Percentiles rank a stretch among this genome's conserved stretches.
Conservation (phyloP, 1,140 invertebrate genomes). For the Caenorhabditis inopinata region DNA sequence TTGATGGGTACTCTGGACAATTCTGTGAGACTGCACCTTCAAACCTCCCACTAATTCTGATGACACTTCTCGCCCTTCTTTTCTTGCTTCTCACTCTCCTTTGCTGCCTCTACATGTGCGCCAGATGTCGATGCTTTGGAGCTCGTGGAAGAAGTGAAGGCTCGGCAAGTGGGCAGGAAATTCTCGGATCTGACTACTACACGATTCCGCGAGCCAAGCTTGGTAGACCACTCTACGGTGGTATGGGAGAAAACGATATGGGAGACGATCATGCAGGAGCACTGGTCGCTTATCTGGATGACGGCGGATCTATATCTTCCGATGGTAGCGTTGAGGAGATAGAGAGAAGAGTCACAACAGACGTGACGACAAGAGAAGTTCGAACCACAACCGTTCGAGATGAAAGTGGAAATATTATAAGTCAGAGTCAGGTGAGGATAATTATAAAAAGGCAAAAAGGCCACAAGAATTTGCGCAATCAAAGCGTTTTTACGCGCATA, state of each 20-base stretch:
- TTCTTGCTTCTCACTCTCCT: conserved; percentile 51
- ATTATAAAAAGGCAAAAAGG: too few species aligned
- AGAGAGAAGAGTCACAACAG: conserved; percentile 51
- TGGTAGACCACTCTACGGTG: background rate
- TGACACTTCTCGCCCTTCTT: conserved; percentile 50
- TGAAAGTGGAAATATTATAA: conserved; percentile 43
- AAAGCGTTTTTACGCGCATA: too few species aligned
- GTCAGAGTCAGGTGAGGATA: conserved; percentile 36
- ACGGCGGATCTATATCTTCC: conserved; percentile 38
- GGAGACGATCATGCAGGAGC: conserved; percentile 40
- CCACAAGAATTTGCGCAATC: too few species aligned
- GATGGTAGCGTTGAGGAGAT: conserved; percentile 44
- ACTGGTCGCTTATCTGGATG: conserved; percentile 41
- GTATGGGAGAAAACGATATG: too few species aligned
- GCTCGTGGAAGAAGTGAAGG: background rate
- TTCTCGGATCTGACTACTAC: conserved; percentile 50
- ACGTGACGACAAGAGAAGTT: conserved; percentile 50
- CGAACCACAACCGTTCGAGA: conserved; percentile 50
- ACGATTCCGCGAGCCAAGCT: conserved; percentile 53
- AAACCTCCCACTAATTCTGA: conserved; percentile 29
- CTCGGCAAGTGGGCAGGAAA: conserved; percentile 36
- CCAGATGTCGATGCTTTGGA: conserved; percentile 42
- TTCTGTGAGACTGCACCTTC: conserved; percentile 51
- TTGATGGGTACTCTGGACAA: conserved; percentile 47
- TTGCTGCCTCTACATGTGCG: conserved; percentile 48